Percentiles rank a stretch among this genome's conserved stretches.
These are phyloP conservation scores for Rana temporaria DNA, from an alignment of 2,113 vertebrate genomes.

Conservation along the genomic window DNA sequence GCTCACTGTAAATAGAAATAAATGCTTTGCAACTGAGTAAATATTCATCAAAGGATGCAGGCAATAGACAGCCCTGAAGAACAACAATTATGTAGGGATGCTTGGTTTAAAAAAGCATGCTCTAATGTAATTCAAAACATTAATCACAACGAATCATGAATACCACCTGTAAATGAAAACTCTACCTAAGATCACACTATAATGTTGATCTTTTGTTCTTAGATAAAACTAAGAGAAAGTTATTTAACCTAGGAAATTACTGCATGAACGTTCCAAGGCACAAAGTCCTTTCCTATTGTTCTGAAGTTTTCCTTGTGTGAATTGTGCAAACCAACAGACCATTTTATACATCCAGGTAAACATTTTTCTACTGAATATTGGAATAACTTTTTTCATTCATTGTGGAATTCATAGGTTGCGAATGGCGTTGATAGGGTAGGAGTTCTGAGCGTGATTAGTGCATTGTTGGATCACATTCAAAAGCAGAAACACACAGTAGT, in stretches of 20 bases:
- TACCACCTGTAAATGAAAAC: conserved; percentile 39
- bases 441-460: too few species aligned
- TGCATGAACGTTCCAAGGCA: background rate
- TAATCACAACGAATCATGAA: background rate
- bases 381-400: background rate
- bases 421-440: background rate
- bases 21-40: conserved; percentile 68
- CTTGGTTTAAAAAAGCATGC: conserved; percentile 52
- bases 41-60: conserved; percentile 50
- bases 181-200: background rate
- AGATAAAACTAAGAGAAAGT: background rate
- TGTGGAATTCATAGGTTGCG: background rate
- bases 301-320: too few species aligned
- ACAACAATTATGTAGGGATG: conserved; percentile 56
- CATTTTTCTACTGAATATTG: background rate
- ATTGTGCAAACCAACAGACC: too few species aligned
- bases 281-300: background rate
- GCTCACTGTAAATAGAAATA: conserved; percentile 56
- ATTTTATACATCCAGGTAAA: too few species aligned
- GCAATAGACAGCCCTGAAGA: conserved; percentile 54
- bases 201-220: background rate
- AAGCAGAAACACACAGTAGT: too few species aligned
- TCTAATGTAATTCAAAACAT: conserved; percentile 24
- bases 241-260: background rate
- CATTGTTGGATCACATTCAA: too few species aligned